These are phyloP conservation scores for Siderastrea siderea DNA, from an alignment of 92 coral and sea anemone species.

Conservation along the genomic window DNA sequence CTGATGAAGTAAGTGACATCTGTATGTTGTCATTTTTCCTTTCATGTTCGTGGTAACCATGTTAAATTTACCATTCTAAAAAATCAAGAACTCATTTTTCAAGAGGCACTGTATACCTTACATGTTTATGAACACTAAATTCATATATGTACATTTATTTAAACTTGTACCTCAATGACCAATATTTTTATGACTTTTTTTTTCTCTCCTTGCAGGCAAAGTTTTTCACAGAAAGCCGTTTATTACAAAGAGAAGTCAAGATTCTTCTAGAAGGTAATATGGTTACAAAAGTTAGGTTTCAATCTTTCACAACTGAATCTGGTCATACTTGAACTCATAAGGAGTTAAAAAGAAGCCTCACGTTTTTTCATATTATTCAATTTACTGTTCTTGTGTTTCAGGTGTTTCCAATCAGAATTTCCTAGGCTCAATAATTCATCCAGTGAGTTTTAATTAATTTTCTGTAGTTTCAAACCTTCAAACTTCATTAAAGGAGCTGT, in stretches of 20 bases:
- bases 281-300: too few species aligned
- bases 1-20: slow-evolving; percentile 86
- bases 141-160: too few species aligned
- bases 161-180: neutral
- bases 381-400: slow-evolving; percentile 20
- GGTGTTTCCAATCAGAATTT: slow-evolving; percentile 97
- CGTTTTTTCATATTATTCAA: too few species aligned
- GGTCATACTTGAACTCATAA: too few species aligned
- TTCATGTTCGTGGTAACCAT: neutral
- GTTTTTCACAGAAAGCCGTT: slow-evolving; percentile 97
- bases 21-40: neutral
- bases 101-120: too few species aligned
- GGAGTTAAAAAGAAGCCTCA: neutral
- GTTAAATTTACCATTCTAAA: too few species aligned
- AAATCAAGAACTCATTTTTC: too few species aligned
- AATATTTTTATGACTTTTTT: too few species aligned
- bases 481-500: too few species aligned
- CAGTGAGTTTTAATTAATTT: slow-evolving; percentile 67
- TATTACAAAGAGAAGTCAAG: slow-evolving; percentile 96
- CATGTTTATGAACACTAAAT: too few species aligned
- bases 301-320: too few species aligned
- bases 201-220: slow-evolving; percentile 70
- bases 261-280: slow-evolving; percentile 83
- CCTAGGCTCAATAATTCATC: slow-evolving; percentile 90
- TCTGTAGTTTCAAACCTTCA: neutral